Percentiles rank a stretch among this genome's conserved stretches.
phyloP scores from a whole-genome alignment of 2,113 vertebrate species.

The Vulpes vulpes region DNA sequence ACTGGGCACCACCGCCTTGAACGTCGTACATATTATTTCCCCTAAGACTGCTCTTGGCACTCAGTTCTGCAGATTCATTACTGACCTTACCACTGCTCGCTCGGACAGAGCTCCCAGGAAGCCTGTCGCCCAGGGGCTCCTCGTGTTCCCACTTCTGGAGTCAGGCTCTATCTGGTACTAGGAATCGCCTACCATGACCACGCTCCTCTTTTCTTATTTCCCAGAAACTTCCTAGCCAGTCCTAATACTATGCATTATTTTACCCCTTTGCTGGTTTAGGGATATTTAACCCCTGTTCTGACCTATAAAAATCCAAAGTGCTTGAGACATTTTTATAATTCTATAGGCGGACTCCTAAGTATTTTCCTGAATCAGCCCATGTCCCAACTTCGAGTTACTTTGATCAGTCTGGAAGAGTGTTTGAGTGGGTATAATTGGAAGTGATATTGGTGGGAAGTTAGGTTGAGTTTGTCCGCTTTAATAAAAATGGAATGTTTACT shows the following conservation, averaged over 20 bases:
- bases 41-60: not conserved
- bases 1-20: not conserved
- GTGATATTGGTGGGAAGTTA: constrained; percentile 10
- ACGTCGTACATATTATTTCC: not conserved
- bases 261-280: not conserved
- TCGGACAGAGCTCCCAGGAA: not conserved
- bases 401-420: constrained; percentile 5
- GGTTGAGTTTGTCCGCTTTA: not conserved
- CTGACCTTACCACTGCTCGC: not conserved
- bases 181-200: not conserved
- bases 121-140: not conserved
- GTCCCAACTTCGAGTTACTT: not conserved
- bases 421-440: not conserved
- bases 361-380: not conserved
- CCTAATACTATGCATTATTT: not conserved
- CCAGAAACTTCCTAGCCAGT: not conserved
- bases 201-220: not conserved
- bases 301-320: not conserved
- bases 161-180: not conserved
- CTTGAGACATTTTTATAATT: constrained; percentile 5
- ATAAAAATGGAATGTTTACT: constrained; percentile 31
- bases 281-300: not conserved
- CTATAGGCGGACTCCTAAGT: not conserved
- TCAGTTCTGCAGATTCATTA: not conserved
- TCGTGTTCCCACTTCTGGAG: not conserved